phyloP scores from a whole-genome alignment of 2,113 vertebrate species.

The Todiramphus saurophagus region DNA sequence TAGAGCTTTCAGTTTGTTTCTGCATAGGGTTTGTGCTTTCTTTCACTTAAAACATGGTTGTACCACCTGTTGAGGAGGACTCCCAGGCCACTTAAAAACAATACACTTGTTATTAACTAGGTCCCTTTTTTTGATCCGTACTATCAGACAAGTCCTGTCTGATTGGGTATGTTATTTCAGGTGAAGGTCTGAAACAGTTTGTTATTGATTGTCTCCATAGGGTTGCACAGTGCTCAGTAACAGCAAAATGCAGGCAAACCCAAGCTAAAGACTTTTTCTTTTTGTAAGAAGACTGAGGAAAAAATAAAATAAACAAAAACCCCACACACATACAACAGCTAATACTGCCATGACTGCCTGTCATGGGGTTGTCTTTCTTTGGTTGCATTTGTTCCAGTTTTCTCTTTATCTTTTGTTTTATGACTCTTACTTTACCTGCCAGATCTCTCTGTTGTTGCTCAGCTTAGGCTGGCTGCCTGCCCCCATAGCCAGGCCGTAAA shows the following conservation, averaged over 20 bases:
- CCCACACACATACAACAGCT: accelerated
- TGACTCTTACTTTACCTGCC: neutral
- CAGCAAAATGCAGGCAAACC: neutral
- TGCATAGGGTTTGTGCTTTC: neutral
- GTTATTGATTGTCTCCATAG: neutral
- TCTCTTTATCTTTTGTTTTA: neutral
- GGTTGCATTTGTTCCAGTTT: neutral
- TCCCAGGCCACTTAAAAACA: neutral
- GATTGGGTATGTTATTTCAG: neutral
- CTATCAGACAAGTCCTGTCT: neutral
- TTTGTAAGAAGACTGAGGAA: neutral
- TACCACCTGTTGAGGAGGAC: neutral
- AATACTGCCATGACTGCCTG: neutral
- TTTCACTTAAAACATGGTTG: neutral
- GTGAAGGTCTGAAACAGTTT: neutral
- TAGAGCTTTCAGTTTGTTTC: neutral
- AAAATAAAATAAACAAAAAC: neutral
- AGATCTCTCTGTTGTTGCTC: neutral
- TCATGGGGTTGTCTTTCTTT: neutral
- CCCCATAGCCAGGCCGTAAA: neutral
- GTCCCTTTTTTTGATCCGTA: neutral
- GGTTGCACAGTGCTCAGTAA: neutral
- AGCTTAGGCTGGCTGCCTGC: neutral
- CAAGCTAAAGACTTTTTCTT: neutral
- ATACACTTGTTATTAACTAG: neutral